Evolutionary conservation across 2,113 vertebrate genomes (phyloP).

Genomic region (Ibidorhyncha struthersii): DNA sequence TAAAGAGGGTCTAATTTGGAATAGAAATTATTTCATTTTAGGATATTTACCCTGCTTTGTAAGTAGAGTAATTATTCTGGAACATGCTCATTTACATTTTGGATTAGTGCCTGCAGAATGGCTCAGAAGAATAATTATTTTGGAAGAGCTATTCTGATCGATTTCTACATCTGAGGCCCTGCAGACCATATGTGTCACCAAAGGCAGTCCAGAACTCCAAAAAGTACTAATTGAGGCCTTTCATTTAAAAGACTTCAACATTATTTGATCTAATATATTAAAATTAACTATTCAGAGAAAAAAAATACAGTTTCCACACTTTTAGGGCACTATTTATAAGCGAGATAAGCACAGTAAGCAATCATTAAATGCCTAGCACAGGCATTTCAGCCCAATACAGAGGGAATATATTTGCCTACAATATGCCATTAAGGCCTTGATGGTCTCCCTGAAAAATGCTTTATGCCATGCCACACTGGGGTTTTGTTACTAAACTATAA

Average conservation of each 20-base stretch:
- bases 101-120: constrained; percentile 28
- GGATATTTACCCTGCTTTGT: constrained; percentile 12
- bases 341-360: not conserved
- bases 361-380: not conserved
- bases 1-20: not conserved
- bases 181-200: not conserved
- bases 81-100: constrained; percentile 45
- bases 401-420: not conserved
- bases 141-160: constrained; percentile 20
- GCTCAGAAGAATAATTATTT: constrained; percentile 35
- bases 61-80: constrained; percentile 26
- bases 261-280: not conserved
- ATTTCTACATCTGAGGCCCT: constrained; percentile 34
- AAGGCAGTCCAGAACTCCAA: not conserved
- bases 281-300: not conserved
- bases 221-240: not conserved
- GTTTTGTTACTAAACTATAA: not conserved
- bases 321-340: not conserved
- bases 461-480: not conserved
- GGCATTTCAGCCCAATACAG: not conserved
- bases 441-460: not conserved
- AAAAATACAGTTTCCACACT: not conserved
- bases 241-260: not conserved
- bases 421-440: not conserved
- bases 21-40: constrained; percentile 20